These are phyloP conservation scores for Idaea biselata DNA, from an alignment of 2,888 invertebrate genomes.

Conservation along the genomic window DNA sequence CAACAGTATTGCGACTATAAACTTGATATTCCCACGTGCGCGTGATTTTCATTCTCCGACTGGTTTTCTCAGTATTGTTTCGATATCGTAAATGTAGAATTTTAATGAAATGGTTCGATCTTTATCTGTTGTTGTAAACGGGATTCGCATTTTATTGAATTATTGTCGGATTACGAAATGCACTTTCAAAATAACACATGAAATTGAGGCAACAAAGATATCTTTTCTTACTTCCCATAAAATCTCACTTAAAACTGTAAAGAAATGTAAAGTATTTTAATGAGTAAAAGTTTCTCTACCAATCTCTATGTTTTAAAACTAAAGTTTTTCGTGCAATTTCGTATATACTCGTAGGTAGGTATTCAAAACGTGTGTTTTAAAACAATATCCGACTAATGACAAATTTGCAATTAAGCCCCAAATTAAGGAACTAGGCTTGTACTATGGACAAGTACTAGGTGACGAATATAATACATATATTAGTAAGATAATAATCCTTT, in stretches of 20 bases:
- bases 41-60: slow-evolving; percentile 56
- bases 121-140: slow-evolving; percentile 43
- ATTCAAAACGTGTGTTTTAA: no score
- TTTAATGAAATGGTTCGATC: slow-evolving; percentile 58
- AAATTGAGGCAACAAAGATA: not conserved
- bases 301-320: no score
- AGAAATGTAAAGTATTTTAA: no score
- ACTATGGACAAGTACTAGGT: no score
- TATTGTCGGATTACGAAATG: slow-evolving; percentile 14
- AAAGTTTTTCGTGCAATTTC: no score
- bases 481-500: no score
- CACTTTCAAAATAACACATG: not conserved
- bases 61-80: slow-evolving; percentile 68
- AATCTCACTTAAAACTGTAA: not conserved
- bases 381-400: no score
- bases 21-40: slow-evolving; percentile 56
- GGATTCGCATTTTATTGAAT: slow-evolving; percentile 32
- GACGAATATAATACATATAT: no score
- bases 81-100: slow-evolving; percentile 53
- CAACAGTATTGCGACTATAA: slow-evolving; percentile 49
- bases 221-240: not conserved
- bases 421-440: no score
- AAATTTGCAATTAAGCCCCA: no score
- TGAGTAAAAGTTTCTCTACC: no score
- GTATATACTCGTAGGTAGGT: no score